These are phyloP conservation scores for Phenganax marumi DNA, from an alignment of 92 coral and sea anemone species.

Conservation along the genomic window DNA sequence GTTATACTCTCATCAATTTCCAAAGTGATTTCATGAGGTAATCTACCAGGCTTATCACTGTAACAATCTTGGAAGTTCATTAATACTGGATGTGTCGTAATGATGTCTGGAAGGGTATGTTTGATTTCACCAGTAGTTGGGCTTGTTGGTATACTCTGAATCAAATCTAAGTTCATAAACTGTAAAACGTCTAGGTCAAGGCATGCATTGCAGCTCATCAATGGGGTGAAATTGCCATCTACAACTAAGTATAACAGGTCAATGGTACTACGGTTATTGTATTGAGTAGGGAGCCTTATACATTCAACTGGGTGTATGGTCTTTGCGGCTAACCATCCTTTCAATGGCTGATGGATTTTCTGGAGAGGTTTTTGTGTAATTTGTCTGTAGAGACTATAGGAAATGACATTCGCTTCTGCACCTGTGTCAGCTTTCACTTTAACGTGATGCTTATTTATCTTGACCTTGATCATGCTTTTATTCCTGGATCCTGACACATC, in stretches of 20 bases:
- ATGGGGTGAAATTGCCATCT: constrained; percentile 54
- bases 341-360: constrained; percentile 56
- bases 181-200: constrained; percentile 53
- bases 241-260: constrained; percentile 35
- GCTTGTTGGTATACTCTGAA: constrained; percentile 9
- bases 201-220: constrained; percentile 60
- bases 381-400: constrained; percentile 27
- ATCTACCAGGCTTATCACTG: constrained; percentile 56
- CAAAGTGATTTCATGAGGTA: constrained; percentile 42
- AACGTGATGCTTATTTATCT: constrained; percentile 37
- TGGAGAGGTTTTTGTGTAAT: constrained; percentile 38
- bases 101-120: background rate
- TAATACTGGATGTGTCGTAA: constrained; percentile 43
- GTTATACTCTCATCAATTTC: constrained; percentile 46
- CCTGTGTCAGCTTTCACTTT: constrained; percentile 62
- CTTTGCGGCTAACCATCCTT: constrained; percentile 54
- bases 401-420: constrained; percentile 60
- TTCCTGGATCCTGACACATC: background rate
- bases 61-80: constrained; percentile 52
- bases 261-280: constrained; percentile 13
- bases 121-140: background rate
- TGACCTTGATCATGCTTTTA: constrained; percentile 3
- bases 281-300: constrained; percentile 47
- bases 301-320: constrained; percentile 52
- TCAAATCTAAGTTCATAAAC: constrained; percentile 39